Evolutionary conservation across 2,888 invertebrate species (phyloP).

Genomic region (Drosophila cracens): DNA sequence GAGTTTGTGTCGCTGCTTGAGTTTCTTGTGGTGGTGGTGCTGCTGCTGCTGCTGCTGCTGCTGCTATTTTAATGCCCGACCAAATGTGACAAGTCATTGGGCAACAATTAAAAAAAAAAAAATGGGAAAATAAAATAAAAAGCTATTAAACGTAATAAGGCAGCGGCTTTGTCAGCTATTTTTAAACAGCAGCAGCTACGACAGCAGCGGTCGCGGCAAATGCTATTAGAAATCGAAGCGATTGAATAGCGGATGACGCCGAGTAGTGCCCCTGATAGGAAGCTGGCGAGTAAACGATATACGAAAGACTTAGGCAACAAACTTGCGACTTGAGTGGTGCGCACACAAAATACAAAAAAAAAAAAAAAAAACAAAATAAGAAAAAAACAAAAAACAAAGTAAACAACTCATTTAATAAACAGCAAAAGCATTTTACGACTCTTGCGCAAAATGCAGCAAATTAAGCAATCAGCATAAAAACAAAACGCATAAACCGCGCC

Average conservation of each 20-base stretch:
- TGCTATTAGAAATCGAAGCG: constrained; percentile 55
- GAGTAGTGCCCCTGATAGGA: constrained; percentile 16
- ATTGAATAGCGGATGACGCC: constrained; percentile 40
- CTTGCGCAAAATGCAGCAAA: constrained; percentile 79
- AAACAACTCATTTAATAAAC: constrained; percentile 64
- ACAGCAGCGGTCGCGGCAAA: constrained; percentile 20
- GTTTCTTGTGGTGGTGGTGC: constrained; percentile 1
- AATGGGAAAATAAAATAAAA: constrained; percentile 58
- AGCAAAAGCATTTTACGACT: constrained; percentile 66
- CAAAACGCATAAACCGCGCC: constrained; percentile 65
- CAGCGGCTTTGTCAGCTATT: constrained; percentile 61
- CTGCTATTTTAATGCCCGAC: constrained; percentile 54
- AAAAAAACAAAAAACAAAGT: constrained; percentile 41
- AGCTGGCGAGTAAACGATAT: constrained; percentile 15
- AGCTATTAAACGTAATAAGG: constrained; percentile 80
- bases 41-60: constrained; percentile 23
- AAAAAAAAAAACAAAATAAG: background rate
- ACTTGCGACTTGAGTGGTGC: constrained; percentile 61
- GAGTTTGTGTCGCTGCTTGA: constrained; percentile 4
- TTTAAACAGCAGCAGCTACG: constrained; percentile 37
- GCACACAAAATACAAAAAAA: constrained; percentile 1
- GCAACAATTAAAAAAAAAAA: constrained; percentile 77
- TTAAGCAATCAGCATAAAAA: constrained; percentile 80
- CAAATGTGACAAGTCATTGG: constrained; percentile 80
- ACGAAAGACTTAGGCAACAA: constrained; percentile 78